Evolutionary conservation across 2,113 vertebrate genomes (phyloP).

Genomic region (Sphaerodactylus townsendi): DNA sequence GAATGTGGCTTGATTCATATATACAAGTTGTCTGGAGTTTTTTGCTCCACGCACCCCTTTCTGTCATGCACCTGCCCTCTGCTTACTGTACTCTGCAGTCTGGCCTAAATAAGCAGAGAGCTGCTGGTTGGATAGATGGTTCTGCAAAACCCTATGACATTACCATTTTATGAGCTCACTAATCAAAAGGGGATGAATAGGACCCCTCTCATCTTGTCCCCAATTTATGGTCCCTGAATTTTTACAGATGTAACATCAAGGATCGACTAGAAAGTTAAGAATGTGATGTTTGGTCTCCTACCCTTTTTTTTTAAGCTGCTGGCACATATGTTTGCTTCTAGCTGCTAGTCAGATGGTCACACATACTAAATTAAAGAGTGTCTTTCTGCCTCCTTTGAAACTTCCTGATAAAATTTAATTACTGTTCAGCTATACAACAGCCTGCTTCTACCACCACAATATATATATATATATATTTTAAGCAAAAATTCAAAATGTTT

Average conservation of each 20-base stretch:
- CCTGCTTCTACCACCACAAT: neutral
- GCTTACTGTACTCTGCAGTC: neutral
- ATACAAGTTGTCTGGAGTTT: neutral
- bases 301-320: neutral
- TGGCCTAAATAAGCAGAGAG: too few relatives aligned
- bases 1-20: neutral
- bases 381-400: constrained; percentile 29
- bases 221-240: neutral
- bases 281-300: neutral
- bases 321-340: constrained; percentile 44
- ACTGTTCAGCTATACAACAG: constrained; percentile 33
- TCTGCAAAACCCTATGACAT: neutral
- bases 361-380: constrained; percentile 18
- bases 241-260: neutral
- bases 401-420: constrained; percentile 58
- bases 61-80: too few relatives aligned
- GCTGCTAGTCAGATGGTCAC: constrained; percentile 36
- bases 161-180: neutral
- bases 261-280: neutral
- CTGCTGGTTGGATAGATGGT: neutral
- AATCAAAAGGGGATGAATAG: neutral
- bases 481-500: neutral
- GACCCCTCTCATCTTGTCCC: neutral
- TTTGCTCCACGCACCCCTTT: neutral
- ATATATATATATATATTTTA: constrained; percentile 24